Percentiles rank a stretch among this genome's conserved stretches.
Evolutionary conservation across 1,140 invertebrate species (phyloP).

Genomic region (Drosophila bifasciata): DNA sequence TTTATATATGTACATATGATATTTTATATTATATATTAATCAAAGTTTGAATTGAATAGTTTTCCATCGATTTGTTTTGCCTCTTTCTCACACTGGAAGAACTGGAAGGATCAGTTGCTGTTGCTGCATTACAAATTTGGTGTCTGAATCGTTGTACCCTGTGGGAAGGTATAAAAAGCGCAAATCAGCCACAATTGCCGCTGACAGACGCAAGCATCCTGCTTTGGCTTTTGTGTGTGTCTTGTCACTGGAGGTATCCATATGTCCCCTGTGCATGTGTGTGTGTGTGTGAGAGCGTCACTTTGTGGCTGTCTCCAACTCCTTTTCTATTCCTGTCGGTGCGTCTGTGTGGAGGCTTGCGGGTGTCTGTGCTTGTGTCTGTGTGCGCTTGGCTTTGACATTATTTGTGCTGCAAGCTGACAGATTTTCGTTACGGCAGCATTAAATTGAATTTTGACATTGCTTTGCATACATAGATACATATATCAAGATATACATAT

Average conservation of each 20-base stretch:
- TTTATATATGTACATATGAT: too few species aligned
- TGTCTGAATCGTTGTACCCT: conserved; percentile 16
- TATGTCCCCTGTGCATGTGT: conserved; percentile 1
- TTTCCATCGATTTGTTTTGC: too few species aligned
- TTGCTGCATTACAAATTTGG: not conserved
- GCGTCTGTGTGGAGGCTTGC: conserved; percentile 1
- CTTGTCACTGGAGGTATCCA: conserved; percentile 32
- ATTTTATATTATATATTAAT: too few species aligned
- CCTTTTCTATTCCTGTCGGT: not conserved
- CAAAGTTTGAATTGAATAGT: too few species aligned
- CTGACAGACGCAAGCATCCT: conserved; percentile 76
- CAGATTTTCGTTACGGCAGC: conserved; percentile 76
- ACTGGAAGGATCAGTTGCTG: too few species aligned
- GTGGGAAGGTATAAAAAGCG: conserved; percentile 58
- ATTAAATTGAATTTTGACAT: conserved; percentile 82
- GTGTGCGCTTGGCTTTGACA: conserved; percentile 69
- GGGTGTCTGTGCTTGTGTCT: conserved; percentile 14
- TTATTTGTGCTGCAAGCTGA: conserved; percentile 81
- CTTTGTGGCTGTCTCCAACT: conserved; percentile 36
- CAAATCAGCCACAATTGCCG: conserved; percentile 80
- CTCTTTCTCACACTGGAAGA: too few species aligned
- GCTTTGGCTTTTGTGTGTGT: conserved; percentile 60
- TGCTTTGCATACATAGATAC: conserved; percentile 69
- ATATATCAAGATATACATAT: conserved; percentile 5
- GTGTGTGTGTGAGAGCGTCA: conserved; percentile 32